Evolutionary conservation across 2,888 invertebrate genomes (phyloP), one percentile per base, ranked within the genome.

Genomic region (Leucania comma): DNA sequence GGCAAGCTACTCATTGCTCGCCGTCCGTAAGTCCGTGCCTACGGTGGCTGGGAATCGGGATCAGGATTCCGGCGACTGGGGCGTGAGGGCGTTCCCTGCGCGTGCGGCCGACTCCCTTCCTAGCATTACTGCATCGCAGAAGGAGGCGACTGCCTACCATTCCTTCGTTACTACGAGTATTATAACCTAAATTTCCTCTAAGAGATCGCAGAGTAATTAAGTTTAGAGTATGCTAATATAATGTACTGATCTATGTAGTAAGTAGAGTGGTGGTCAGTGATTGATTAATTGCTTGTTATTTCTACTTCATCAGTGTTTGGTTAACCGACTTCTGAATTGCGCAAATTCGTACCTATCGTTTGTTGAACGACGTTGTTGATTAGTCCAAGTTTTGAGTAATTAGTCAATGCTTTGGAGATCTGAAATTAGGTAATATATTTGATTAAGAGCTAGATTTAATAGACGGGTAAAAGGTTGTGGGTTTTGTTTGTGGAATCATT

Each of bases 211-310:
- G 50, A 78, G 82, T 86, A 87, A 87, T 85, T 83, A 81, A 82
- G 72, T 72, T 63, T 65, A 81, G 57, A 76, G 51, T 64, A 68
- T 50, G 22, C 73, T 75, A 73, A 17, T 17, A 17, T 42, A 42
- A 14, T 42, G 42, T 42, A 42, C 17, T 42, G 5, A 17, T 17
- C 17, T 42, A 12, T 42, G 17, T 17, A 14, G 17, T 17, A 74
- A 78, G 38, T 80, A 73, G 76, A 60, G 56, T 68, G 60, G 54
- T 78, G 77, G 66, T 75, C 80, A 57, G 65, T 75, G 88, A 82
- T 87, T 88, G 85, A 88, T 87, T 87, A 86, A 87, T 87, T 84
- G 77, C 77, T 75, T 51, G 75, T 58, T 64, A 63, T 66, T 78
- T 57, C 53, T 67, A 73, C 73, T 78, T 73, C 60, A 64, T 73